Percentiles rank a stretch among this genome's conserved stretches.
Evolutionary conservation across 2,888 invertebrate genomes (phyloP).

Genomic region (Aspidapion aeneum): DNA sequence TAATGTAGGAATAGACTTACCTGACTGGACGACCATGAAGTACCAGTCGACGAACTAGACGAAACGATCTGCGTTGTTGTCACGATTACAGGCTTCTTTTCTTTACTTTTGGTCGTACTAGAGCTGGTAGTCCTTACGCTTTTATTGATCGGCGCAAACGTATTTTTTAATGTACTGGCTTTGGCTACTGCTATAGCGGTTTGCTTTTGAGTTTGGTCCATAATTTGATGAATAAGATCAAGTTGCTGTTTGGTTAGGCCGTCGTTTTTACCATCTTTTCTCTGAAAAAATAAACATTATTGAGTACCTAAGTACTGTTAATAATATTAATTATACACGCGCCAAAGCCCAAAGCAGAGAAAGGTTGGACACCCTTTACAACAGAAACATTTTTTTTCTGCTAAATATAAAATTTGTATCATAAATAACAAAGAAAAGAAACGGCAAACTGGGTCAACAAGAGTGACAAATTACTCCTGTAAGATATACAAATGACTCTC

Average conservation of each 20-base stretch:
- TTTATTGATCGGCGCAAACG: slow-evolving; percentile 28
- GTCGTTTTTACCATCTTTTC: slow-evolving; percentile 54
- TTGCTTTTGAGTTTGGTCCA: slow-evolving; percentile 66
- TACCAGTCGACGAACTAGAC: slow-evolving; percentile 9
- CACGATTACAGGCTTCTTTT: slow-evolving; percentile 37
- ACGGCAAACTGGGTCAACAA: too few relatives aligned
- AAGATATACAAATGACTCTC: too few relatives aligned
- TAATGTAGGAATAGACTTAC: too few relatives aligned
- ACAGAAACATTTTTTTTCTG: too few relatives aligned
- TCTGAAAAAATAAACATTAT: too few relatives aligned
- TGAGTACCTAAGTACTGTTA: neutral
- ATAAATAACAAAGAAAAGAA: too few relatives aligned
- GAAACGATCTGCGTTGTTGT: slow-evolving; percentile 25
- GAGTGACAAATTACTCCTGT: too few relatives aligned
- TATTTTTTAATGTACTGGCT: slow-evolving; percentile 19
- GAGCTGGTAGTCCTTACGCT: slow-evolving; percentile 38
- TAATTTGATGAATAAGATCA: slow-evolving; percentile 72
- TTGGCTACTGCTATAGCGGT: slow-evolving; percentile 27
- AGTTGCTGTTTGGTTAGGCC: slow-evolving; percentile 70
- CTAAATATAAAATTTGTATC: too few relatives aligned
- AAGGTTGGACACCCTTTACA: too few relatives aligned
- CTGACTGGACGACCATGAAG: slow-evolving; percentile 29
- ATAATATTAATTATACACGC: too few relatives aligned
- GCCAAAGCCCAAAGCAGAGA: too few relatives aligned
- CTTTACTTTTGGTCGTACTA: slow-evolving; percentile 25